phyloP scores from a whole-genome alignment of 2,113 vertebrate genomes.

The Stegostoma tigrinum region DNA sequence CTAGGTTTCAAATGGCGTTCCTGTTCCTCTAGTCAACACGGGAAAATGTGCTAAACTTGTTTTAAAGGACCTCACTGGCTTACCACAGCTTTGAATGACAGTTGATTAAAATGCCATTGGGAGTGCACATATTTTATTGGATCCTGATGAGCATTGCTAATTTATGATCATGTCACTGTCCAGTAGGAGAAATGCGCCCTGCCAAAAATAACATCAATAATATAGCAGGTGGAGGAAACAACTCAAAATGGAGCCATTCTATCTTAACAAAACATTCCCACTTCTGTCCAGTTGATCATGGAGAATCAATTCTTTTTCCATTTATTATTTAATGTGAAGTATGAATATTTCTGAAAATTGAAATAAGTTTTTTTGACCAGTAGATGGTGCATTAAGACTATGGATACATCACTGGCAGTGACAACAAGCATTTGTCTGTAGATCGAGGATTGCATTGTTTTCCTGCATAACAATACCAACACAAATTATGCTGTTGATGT shows the following conservation, averaged over 20 bases:
- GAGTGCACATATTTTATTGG: neutral
- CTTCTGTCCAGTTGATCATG: neutral
- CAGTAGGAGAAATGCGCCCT: neutral
- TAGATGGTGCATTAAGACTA: conserved; percentile 8
- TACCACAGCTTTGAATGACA: neutral
- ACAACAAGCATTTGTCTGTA: neutral
- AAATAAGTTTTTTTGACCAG: neutral
- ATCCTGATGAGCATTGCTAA: neutral
- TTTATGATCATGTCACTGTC: neutral
- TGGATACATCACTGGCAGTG: neutral
- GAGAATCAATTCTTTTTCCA: neutral
- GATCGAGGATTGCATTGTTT: neutral
- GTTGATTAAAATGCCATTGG: neutral
- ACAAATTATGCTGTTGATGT: neutral
- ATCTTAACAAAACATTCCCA: neutral
- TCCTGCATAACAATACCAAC: neutral
- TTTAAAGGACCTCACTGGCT: neutral
- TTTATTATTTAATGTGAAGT: neutral
- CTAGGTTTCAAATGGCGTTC: neutral
- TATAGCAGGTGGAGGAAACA: neutral
- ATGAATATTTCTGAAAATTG: neutral
- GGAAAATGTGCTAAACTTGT: neutral
- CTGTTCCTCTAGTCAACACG: neutral
- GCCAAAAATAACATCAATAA: neutral
- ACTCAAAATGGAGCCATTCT: neutral